Evolutionary conservation across 2,797 vertebrate genomes (phyloP).

Genomic region (Meriones psammophilus): DNA sequence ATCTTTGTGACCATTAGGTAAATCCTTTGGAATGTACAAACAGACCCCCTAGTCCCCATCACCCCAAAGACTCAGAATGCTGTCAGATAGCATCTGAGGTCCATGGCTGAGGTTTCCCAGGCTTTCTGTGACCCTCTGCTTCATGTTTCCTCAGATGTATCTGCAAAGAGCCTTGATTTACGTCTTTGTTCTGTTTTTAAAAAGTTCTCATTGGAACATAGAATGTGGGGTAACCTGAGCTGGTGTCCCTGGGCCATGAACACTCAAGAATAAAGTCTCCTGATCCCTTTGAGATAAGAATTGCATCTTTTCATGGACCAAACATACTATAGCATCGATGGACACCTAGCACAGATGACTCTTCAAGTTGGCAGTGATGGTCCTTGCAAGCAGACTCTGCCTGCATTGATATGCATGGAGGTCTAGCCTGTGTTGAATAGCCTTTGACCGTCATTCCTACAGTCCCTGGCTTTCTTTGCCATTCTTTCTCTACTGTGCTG

Average conservation of each 20-base stretch:
- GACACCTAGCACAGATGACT: constrained; percentile 63
- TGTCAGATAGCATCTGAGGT: background rate
- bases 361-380: constrained; percentile 65
- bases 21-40: constrained; percentile 19
- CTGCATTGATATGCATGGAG: constrained; percentile 53
- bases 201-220: background rate
- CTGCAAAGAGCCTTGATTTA: background rate
- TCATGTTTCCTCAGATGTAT: background rate
- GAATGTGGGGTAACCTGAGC: background rate
- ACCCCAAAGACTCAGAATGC: background rate
- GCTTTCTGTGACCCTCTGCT: background rate
- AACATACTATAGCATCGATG: constrained; percentile 58
- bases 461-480: background rate
- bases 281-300: background rate
- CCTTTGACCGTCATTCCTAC: constrained; percentile 17
- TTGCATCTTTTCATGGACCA: background rate
- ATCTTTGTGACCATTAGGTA: constrained; percentile 17
- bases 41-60: background rate
- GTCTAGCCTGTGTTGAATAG: constrained; percentile 13
- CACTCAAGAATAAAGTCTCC: background rate
- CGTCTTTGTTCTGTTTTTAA: background rate
- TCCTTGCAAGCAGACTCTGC: background rate
- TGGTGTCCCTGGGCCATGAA: background rate
- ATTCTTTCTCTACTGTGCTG: background rate
- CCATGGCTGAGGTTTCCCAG: background rate